Percentiles rank a stretch among this genome's conserved stretches.
These are phyloP conservation scores for Adelphocoris suturalis DNA, from an alignment of 2,888 invertebrate species.

Conservation along the genomic window DNA sequence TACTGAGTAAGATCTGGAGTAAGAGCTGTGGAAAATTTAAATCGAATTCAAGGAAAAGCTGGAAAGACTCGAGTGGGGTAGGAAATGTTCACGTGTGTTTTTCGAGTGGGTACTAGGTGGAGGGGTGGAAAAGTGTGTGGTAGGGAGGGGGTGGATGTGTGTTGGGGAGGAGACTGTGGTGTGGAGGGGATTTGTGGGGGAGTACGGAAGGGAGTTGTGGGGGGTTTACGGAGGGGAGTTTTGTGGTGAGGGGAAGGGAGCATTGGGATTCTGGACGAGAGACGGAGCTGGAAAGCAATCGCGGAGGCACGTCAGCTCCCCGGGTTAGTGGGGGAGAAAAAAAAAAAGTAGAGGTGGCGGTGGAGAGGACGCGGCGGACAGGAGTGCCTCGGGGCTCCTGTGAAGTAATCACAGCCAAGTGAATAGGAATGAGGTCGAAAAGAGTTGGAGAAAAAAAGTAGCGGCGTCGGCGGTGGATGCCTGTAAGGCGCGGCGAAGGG, in stretches of 20 bases:
- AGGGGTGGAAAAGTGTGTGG: background rate
- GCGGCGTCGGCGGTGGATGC: too few species aligned
- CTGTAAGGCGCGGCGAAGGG: background rate
- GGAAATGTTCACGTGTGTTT: background rate
- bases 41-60: background rate
- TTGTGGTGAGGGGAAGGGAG: background rate
- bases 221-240: background rate
- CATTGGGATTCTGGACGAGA: conserved; percentile 62
- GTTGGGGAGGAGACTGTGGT: background rate
- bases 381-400: conserved; percentile 51
- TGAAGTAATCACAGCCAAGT: conserved; percentile 72
- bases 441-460: conserved; percentile 48
- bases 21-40: too few species aligned
- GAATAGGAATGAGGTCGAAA: conserved; percentile 71
- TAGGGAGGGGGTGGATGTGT: background rate
- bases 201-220: conserved; percentile 5
- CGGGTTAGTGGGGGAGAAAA: conserved; percentile 16
- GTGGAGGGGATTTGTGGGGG: background rate
- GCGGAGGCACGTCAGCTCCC: conserved; percentile 54
- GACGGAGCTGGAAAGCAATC: conserved; percentile 58
- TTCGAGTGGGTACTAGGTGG: background rate
- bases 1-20: too few species aligned
- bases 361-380: background rate
- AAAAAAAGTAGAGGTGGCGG: background rate
- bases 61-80: background rate